Evolutionary conservation across 2,113 vertebrate species (phyloP).

Genomic region (Peromyscus maniculatus): DNA sequence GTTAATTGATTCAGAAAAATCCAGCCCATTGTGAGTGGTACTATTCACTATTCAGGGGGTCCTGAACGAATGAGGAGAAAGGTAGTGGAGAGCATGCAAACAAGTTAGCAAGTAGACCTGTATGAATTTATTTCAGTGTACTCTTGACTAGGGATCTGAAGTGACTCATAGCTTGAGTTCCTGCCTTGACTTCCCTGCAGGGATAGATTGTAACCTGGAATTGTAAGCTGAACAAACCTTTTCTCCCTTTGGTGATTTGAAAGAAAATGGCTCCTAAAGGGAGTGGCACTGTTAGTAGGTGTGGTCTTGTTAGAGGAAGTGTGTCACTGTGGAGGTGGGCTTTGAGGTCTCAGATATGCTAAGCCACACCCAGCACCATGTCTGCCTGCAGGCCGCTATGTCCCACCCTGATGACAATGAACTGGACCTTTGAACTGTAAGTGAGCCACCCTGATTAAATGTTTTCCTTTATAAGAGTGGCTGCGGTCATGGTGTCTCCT

Average conservation of each 20-base stretch:
- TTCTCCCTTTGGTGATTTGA: background rate
- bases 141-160: background rate
- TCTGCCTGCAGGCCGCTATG: no score
- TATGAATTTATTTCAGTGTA: background rate
- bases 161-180: background rate
- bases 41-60: background rate
- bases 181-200: background rate
- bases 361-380: no score
- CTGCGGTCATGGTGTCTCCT: no score
- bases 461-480: no score
- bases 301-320: no score
- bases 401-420: no score
- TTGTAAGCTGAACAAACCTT: background rate
- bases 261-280: no score
- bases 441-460: no score
- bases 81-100: background rate
- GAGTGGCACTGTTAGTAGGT: no score
- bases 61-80: background rate
- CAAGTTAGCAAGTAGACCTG: background rate
- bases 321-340: no score
- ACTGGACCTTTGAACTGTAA: no score
- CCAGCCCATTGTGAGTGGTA: background rate
- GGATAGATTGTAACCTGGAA: background rate
- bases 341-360: no score
- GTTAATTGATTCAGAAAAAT: background rate